Percentiles rank a stretch among this genome's conserved stretches.
Conservation (phyloP, 2,888 invertebrate genomes). For the Epinotia bilunana region DNA sequence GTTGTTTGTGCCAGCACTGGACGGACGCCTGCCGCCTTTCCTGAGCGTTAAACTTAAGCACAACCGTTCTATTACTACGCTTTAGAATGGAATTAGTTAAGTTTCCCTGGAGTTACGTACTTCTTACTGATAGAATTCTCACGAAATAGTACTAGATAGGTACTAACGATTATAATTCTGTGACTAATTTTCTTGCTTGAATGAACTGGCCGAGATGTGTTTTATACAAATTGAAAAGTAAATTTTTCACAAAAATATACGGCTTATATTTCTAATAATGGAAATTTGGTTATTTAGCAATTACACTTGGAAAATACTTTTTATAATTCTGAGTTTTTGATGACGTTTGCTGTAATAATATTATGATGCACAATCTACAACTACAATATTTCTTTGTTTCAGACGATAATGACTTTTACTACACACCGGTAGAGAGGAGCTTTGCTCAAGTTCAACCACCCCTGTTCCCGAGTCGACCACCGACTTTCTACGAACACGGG, state of each 20-base stretch:
- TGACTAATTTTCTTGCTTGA: too few species aligned
- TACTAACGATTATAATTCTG: neutral
- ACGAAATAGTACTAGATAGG: neutral
- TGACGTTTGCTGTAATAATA: neutral
- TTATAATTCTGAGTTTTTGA: neutral
- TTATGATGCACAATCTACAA: neutral
- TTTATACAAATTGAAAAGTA: too few species aligned
- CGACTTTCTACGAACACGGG: slow-evolving; percentile 72
- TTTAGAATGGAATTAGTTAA: slow-evolving; percentile 1
- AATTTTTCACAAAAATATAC: too few species aligned
- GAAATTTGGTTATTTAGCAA: too few species aligned
- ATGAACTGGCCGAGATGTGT: too few species aligned
- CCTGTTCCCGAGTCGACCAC: slow-evolving; percentile 71
- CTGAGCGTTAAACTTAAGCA: slow-evolving; percentile 34
- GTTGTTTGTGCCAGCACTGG: slow-evolving; percentile 50
- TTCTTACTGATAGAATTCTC: neutral
- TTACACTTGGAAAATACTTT: too few species aligned
- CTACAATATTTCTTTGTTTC: slow-evolving; percentile 62
- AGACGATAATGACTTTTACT: slow-evolving; percentile 80
- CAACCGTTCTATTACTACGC: neutral
- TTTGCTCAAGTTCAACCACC: slow-evolving; percentile 83
- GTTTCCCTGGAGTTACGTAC: neutral
- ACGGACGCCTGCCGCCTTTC: slow-evolving; percentile 48
- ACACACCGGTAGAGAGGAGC: slow-evolving; percentile 79
- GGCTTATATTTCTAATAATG: too few species aligned